phyloP scores from a whole-genome alignment of 2,888 invertebrate genomes.

The Hydrotaea diabolus region DNA sequence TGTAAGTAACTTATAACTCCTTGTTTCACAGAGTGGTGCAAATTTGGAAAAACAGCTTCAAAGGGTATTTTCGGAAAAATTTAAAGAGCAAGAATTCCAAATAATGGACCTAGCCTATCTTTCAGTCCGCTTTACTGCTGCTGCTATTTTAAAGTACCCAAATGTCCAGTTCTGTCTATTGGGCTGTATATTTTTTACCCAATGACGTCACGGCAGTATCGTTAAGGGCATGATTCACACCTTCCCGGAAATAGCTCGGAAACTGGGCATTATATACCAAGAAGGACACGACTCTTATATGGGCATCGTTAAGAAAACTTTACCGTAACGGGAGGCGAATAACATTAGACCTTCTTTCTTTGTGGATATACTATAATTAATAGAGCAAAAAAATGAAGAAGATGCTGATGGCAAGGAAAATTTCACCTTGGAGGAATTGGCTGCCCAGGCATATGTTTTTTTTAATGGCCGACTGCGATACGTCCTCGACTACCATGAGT shows the following conservation, averaged over 20 bases:
- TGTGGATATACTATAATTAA: conserved; percentile 81
- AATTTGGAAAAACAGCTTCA: conserved; percentile 70
- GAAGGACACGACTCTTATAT: conserved; percentile 75
- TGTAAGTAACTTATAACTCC: too few relatives aligned
- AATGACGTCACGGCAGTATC: conserved; percentile 67
- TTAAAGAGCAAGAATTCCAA: background rate
- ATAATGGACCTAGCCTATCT: conserved; percentile 74
- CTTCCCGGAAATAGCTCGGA: conserved; percentile 70
- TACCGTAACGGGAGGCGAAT: conserved; percentile 77
- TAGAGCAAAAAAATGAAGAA: conserved; percentile 76
- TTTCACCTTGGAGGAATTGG: conserved; percentile 69
- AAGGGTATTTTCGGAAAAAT: background rate
- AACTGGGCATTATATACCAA: conserved; percentile 68
- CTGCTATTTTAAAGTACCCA: conserved; percentile 80
- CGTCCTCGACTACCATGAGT: conserved; percentile 80
- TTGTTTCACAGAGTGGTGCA: conserved; percentile 69
- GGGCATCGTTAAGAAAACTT: conserved; percentile 76
- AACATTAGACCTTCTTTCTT: conserved; percentile 81
- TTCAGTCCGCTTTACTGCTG: conserved; percentile 81
- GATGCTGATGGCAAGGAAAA: conserved; percentile 16
- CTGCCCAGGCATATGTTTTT: conserved; percentile 73
- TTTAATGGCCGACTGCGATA: conserved; percentile 83
- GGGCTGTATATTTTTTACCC: conserved; percentile 70
- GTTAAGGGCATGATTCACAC: conserved; percentile 62
- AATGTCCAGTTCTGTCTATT: conserved; percentile 76